Conservation (phyloP, 2,113 vertebrate species). For the Euleptes europaea region DNA sequence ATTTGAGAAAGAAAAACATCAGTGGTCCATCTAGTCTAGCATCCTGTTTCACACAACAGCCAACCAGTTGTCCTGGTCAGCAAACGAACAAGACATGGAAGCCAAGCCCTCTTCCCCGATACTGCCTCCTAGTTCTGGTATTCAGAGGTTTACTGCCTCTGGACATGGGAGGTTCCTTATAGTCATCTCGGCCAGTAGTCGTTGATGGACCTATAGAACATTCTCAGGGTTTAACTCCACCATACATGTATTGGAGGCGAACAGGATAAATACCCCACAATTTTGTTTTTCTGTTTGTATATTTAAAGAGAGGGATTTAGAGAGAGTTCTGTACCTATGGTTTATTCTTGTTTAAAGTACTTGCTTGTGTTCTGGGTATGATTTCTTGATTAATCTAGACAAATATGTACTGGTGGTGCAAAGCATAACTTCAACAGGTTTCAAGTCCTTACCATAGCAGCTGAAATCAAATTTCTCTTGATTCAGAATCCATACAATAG, state of each 20-base stretch:
- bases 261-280: neutral
- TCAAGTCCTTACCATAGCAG: neutral
- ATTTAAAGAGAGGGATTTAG: neutral
- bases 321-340: neutral
- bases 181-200: too few species aligned
- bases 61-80: too few species aligned
- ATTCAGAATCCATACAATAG: neutral
- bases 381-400: neutral
- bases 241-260: neutral
- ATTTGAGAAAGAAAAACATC: neutral
- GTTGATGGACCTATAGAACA: neutral
- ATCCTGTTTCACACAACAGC: too few species aligned
- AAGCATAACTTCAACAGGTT: neutral
- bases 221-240: neutral
- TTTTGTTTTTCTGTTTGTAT: neutral
- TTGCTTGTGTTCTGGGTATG: neutral
- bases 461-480: neutral
- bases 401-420: neutral
- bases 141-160: too few species aligned
- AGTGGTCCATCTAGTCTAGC: too few species aligned
- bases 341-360: neutral
- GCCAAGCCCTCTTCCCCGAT: too few species aligned
- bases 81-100: too few species aligned
- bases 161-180: too few species aligned
- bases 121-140: too few species aligned